Evolutionary conservation across 2,888 invertebrate genomes (phyloP), one percentile per base, ranked within the genome.

Genomic region (Cyclophora punctaria): DNA sequence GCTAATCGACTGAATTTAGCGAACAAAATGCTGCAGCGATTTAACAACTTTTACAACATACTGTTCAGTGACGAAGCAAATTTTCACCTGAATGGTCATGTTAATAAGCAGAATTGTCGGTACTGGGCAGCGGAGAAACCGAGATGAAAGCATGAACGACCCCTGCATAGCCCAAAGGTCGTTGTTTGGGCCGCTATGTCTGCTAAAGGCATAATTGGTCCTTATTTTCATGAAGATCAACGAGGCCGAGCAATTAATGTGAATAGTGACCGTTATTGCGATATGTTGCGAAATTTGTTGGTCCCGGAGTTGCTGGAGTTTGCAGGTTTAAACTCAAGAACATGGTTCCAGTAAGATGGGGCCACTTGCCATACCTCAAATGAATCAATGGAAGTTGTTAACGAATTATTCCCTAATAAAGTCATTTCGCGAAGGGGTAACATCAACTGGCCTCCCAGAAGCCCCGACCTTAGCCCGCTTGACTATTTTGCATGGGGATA

Each of bases 181-280:
- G 35, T 44, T 41, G 49, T 49, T 7, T 49, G 45, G 45, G 20
- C 20, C 20, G 20, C 20, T 41, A 35, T 41, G 35, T 46, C 41
- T 35, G 41, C 33, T 41, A 46, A 34, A 46, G 46, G 46, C 41
- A 46, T 46, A 46, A 46, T 20, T 20, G 20, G 20, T 20, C 20
- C 20, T 20, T 20, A 20, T 20, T 20, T 20, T 41, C 46, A 46
- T 41, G 46, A 52, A 51, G 48, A 46, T 44, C 53, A 33, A 43
- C 48, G 55, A 45, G 48, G 52, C 45, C 50, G 56, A 53, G 51
- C 58, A 45, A 5, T 54, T 5, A 62, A 45, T 54, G 62, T 58
- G 50, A 63, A 56, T 57, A 54, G 50, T 49, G 60, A 61, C 47
- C 56, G 55, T 53, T 62, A 64, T 61, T 51, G 58, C 47, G 56